Percentiles rank a stretch among this genome's conserved stretches.
phyloP scores from a whole-genome alignment of 2,888 invertebrate species.

The Drosophila prostipennis region DNA sequence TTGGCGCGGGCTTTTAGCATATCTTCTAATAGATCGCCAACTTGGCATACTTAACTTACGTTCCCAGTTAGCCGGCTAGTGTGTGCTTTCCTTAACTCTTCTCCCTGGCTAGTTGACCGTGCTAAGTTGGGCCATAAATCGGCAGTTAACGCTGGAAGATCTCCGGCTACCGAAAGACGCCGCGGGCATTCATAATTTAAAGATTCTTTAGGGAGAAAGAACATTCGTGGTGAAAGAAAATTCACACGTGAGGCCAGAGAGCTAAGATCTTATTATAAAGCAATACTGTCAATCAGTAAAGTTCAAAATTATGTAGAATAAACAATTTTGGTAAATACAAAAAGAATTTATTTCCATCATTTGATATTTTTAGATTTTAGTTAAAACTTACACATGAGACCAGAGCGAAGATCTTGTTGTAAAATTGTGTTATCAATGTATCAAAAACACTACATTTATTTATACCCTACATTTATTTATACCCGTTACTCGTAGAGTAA shows the following conservation, averaged over 20 bases:
- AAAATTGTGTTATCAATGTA: too few relatives aligned
- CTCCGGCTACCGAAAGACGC: conserved; percentile 28
- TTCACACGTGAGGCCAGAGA: not conserved
- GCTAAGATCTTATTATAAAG: not conserved
- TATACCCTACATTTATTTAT: too few relatives aligned
- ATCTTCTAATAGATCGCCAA: conserved; percentile 73
- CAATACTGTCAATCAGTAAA: too few relatives aligned
- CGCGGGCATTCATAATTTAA: conserved; percentile 25
- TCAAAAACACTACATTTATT: too few relatives aligned
- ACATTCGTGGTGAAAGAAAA: not conserved
- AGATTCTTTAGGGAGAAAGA: conserved; percentile 2
- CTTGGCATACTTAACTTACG: conserved; percentile 63
- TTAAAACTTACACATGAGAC: too few relatives aligned
- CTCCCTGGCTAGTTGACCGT: conserved; percentile 22
- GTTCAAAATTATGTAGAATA: too few relatives aligned
- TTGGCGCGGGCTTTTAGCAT: conserved; percentile 70
- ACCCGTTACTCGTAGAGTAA: too few relatives aligned
- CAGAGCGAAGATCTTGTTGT: too few relatives aligned
- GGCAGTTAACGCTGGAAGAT: conserved; percentile 34
- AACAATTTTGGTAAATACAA: not conserved
- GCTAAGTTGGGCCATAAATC: conserved; percentile 51
- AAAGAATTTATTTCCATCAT: too few relatives aligned
- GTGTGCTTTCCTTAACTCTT: conserved; percentile 22
- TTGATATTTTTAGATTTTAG: too few relatives aligned
- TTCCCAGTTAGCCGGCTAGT: conserved; percentile 15